A percentile compares a stretch with the other conserved stretches of the same genome.
These are phyloP conservation scores for Bradynema listronoti DNA, from an alignment of 1,140 invertebrate species.

Conservation along the genomic window DNA sequence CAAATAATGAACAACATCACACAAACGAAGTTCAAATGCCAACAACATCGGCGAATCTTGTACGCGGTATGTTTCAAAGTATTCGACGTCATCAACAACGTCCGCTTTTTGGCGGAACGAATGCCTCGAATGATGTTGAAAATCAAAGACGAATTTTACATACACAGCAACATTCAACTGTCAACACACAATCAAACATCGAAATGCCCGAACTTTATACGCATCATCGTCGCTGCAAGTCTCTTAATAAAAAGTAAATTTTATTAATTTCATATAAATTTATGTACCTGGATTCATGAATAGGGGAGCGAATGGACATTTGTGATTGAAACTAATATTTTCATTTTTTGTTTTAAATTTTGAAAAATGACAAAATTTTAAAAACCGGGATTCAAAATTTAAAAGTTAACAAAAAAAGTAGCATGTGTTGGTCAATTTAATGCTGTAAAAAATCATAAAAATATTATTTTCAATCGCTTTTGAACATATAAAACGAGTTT, in stretches of 20 bases:
- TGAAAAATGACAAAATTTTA: not conserved
- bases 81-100: conserved; percentile 39
- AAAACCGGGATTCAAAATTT: not conserved
- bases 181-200: no score
- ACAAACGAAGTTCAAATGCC: not conserved
- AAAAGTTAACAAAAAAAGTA: not conserved
- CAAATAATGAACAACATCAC: not conserved
- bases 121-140: not conserved
- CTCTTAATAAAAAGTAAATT: conserved; percentile 21
- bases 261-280: conserved; percentile 4
- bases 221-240: conserved; percentile 25
- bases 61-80: conserved; percentile 52
- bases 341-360: no score
- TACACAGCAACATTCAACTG: no score
- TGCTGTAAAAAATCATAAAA: no score
- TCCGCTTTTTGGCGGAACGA: conserved; percentile 13
- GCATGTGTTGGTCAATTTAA: not conserved
- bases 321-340: no score
- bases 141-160: no score
- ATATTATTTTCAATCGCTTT: no score
- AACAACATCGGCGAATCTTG: not conserved
- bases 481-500: no score
- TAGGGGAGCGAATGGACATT: no score
- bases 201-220: conserved; percentile 20
- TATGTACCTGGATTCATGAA: not conserved